These are phyloP conservation scores for Trissolcus basalis DNA, from an alignment of 1,140 invertebrate genomes.

Conservation along the genomic window DNA sequence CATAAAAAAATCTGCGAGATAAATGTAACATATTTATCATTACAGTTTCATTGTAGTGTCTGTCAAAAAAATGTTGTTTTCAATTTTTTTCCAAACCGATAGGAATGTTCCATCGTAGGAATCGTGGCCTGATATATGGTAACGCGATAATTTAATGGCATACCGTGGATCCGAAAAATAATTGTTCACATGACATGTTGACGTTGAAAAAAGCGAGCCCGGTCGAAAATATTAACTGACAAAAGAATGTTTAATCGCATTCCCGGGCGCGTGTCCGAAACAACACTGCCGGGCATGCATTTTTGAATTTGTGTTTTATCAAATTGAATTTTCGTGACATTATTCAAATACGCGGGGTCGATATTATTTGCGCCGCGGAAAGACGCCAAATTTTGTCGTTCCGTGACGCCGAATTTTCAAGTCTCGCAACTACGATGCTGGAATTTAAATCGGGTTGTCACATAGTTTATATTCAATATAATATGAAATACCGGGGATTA, in stretches of 20 bases:
- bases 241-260: conserved; percentile 35
- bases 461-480: conserved; percentile 49
- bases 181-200: conserved; percentile 18
- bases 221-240: conserved; percentile 7
- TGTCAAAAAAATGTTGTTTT: background rate
- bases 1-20: no score
- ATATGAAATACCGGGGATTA: conserved; percentile 14
- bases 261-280: conserved; percentile 10
- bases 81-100: conserved; percentile 1
- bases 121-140: conserved; percentile 1
- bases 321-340: conserved; percentile 15
- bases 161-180: conserved; percentile 1
- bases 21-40: conserved; percentile 11
- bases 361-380: conserved; percentile 24
- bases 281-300: conserved; percentile 2
- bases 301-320: conserved; percentile 25
- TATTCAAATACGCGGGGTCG: conserved; percentile 38
- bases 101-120: conserved; percentile 5
- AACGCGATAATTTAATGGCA: conserved; percentile 19
- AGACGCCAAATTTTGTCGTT: conserved; percentile 15
- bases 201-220: background rate
- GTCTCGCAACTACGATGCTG: conserved; percentile 25
- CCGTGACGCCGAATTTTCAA: conserved; percentile 34
- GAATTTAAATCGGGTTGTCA: conserved; percentile 34
- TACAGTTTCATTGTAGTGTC: conserved; percentile 4